Percentiles rank a stretch among this genome's conserved stretches.
phyloP scores from a whole-genome alignment of 2,797 vertebrate genomes.

The Monodelphis domestica region DNA sequence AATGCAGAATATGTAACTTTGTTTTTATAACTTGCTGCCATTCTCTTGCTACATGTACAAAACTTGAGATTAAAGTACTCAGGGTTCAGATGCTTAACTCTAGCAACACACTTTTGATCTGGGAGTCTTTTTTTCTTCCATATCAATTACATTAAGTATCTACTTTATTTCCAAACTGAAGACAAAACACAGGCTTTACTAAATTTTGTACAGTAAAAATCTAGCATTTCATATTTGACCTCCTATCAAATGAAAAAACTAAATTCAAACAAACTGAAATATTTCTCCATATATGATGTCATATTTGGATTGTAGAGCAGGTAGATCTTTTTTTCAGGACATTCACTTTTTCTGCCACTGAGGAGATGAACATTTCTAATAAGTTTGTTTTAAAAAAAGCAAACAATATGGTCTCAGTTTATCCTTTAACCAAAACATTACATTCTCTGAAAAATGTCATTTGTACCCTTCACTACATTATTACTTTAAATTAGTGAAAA shows the following conservation, averaged over 20 bases:
- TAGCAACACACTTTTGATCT: background rate
- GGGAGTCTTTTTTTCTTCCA: background rate
- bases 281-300: constrained; percentile 1
- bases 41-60: background rate
- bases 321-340: background rate
- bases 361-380: constrained; percentile 44
- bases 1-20: background rate
- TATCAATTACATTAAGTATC: background rate
- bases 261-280: constrained; percentile 23
- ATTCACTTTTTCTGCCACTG: background rate
- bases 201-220: constrained; percentile 17
- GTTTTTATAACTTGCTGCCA: background rate
- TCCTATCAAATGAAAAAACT: constrained; percentile 10
- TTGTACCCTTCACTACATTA: background rate
- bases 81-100: background rate
- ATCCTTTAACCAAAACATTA: background rate
- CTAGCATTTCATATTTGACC: constrained; percentile 28
- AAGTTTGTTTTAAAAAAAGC: constrained; percentile 11
- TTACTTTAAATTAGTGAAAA: constrained; percentile 54
- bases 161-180: background rate
- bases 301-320: constrained; percentile 25
- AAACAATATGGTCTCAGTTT: background rate
- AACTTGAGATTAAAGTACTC: background rate
- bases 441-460: background rate
- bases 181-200: background rate